These are phyloP conservation scores for Campopleginae sp. DNA, from an alignment of 2,888 invertebrate genomes.

Conservation along the genomic window DNA sequence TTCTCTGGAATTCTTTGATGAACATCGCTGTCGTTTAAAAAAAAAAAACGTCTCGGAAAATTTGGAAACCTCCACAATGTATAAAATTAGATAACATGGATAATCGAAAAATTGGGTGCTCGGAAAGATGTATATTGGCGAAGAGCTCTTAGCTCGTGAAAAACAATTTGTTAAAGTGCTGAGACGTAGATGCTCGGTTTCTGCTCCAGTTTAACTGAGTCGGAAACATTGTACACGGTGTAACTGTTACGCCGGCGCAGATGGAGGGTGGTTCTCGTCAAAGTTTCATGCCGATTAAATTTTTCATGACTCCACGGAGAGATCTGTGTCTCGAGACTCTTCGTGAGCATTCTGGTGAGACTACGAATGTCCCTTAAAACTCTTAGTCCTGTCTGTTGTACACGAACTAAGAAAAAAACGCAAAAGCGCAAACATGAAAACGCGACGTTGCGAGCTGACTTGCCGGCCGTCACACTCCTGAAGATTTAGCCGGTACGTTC, in stretches of 20 bases:
- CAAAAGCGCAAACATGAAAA: conserved; percentile 31
- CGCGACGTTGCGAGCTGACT: conserved; percentile 55
- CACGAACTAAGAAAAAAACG: conserved; percentile 4
- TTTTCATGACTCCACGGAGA: conserved; percentile 58
- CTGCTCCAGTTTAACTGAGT: neutral
- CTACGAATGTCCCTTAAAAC: conserved; percentile 46
- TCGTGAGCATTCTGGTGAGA: conserved; percentile 41
- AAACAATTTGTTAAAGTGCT: conserved; percentile 34
- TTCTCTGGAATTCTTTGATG: neutral
- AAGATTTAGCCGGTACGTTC: conserved; percentile 62
- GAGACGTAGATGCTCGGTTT: conserved; percentile 9
- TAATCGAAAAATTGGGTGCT: conserved; percentile 8
- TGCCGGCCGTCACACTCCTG: conserved; percentile 61
- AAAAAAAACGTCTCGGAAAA: neutral
- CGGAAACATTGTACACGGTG: conserved; percentile 16
- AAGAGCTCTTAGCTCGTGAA: neutral
- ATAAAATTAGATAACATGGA: neutral
- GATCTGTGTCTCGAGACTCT: conserved; percentile 38
- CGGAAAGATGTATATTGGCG: neutral
- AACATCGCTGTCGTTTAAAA: neutral
- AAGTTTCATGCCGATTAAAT: conserved; percentile 66
- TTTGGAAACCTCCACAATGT: neutral
- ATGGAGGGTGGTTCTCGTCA: conserved; percentile 42
- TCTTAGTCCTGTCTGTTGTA: conserved; percentile 33
- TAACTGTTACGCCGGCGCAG: conserved; percentile 12